phyloP scores from a whole-genome alignment of 2,113 vertebrate genomes.

The Microtus richardsoni region DNA sequence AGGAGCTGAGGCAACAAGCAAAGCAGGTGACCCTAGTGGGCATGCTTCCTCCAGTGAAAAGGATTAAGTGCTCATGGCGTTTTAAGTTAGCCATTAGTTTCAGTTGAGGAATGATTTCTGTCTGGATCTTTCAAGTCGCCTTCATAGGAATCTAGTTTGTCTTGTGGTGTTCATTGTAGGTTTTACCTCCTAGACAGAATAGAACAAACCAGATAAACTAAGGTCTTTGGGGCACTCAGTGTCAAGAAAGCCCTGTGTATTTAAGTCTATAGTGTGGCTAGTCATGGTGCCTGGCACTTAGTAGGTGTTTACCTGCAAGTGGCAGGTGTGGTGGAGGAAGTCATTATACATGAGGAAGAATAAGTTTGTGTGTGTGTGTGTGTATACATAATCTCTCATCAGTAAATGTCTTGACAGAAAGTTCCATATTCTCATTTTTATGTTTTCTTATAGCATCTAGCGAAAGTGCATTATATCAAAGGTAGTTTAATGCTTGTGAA shows the following conservation, averaged over 20 bases:
- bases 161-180: slow-evolving; percentile 14
- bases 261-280: not conserved
- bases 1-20: slow-evolving; percentile 93
- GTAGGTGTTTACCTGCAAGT: not conserved
- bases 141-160: not conserved
- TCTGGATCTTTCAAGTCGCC: not conserved
- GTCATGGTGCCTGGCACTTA: not conserved
- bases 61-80: not conserved
- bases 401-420: not conserved
- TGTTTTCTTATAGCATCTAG: not conserved
- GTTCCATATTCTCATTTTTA: not conserved
- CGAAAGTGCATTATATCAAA: not conserved
- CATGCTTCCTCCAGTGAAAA: not conserved
- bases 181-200: not conserved
- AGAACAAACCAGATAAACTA: not conserved
- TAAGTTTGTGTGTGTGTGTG: not conserved
- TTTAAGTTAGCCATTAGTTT: not conserved
- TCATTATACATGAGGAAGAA: not conserved
- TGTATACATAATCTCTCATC: not conserved
- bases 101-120: not conserved
- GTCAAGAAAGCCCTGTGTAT: not conserved
- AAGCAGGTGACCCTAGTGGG: slow-evolving; percentile 91
- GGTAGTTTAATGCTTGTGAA: slow-evolving; percentile 27
- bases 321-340: not conserved
- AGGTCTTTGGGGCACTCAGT: not conserved